phyloP scores from a whole-genome alignment of 2,888 invertebrate species.

The Amaurobius ferox region DNA sequence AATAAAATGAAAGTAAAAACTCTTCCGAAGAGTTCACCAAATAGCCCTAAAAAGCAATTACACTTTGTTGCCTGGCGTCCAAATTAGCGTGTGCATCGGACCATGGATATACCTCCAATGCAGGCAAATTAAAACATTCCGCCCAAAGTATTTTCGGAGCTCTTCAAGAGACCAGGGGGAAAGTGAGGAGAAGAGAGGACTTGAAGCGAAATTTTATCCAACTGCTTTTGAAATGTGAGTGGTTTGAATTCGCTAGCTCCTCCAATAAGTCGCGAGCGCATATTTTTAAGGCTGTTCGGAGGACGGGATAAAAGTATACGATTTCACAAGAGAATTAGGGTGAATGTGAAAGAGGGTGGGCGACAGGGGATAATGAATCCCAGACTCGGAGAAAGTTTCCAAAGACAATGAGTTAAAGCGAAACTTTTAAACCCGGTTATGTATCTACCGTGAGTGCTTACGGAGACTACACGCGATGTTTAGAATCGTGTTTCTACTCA shows the following conservation, averaged over 20 bases:
- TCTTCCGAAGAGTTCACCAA: conserved; percentile 43
- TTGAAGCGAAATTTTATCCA: conserved; percentile 1
- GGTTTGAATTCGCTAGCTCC: conserved; percentile 3
- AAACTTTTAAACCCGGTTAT: neutral
- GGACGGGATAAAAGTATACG: neutral
- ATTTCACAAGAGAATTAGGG: neutral
- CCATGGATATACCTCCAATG: conserved; percentile 28
- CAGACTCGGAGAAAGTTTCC: neutral
- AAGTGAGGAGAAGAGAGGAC: neutral
- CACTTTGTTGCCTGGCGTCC: conserved; percentile 9
- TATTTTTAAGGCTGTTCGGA: neutral
- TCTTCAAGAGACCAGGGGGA: conserved; percentile 27
- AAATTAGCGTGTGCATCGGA: conserved; percentile 65
- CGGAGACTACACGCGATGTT: too few relatives aligned
- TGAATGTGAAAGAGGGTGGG: neutral
- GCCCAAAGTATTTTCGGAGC: conserved; percentile 57
- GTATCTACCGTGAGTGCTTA: too few relatives aligned
- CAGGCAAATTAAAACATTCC: conserved; percentile 72
- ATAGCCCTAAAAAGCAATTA: conserved; percentile 73
- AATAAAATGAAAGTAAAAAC: too few relatives aligned
- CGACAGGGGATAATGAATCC: neutral
- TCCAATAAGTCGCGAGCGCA: conserved; percentile 6
- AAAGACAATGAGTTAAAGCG: neutral
- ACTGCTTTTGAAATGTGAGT: conserved; percentile 9
- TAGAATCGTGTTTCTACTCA: too few relatives aligned